Evolutionary conservation across 2,113 vertebrate species (phyloP).

Genomic region (Nothoprocta pentlandii): DNA sequence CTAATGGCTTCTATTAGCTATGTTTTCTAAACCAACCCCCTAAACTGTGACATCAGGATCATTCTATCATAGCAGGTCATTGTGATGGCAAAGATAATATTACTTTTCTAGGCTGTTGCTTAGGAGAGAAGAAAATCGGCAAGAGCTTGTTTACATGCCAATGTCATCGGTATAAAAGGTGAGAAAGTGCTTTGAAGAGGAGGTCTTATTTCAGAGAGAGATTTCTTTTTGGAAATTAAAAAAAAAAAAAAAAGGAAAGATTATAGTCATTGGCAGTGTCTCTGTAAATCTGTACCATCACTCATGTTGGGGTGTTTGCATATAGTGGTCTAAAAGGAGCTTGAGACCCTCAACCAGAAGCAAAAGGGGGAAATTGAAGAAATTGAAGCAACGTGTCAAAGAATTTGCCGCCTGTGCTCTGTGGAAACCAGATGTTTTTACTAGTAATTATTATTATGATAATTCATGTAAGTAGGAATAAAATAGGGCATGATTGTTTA

Average conservation of each 20-base stretch:
- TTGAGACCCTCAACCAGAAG: slow-evolving; percentile 25
- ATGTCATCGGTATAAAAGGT: slow-evolving; percentile 47
- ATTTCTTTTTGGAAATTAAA: neutral
- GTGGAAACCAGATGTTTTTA: slow-evolving; percentile 78
- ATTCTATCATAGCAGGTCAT: neutral
- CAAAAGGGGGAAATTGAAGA: slow-evolving; percentile 47
- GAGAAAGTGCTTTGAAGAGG: slow-evolving; percentile 17
- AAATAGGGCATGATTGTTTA: slow-evolving; percentile 82
- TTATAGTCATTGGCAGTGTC: neutral
- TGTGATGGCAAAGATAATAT: neutral
- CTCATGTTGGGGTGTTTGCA: neutral
- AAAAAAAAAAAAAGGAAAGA: slow-evolving; percentile 1
- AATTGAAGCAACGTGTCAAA: slow-evolving; percentile 53
- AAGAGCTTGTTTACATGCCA: slow-evolving; percentile 43
- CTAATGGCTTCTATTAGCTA: neutral
- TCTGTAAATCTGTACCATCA: slow-evolving; percentile 21
- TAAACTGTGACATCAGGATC: neutral
- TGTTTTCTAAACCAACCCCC: neutral
- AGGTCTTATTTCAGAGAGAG: slow-evolving; percentile 7
- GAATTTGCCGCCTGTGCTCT: slow-evolving; percentile 53
- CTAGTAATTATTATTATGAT: slow-evolving; percentile 81
- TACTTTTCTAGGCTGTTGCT: slow-evolving; percentile 12
- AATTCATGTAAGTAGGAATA: slow-evolving; percentile 82
- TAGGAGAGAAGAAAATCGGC: slow-evolving; percentile 6
- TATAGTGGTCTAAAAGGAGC: slow-evolving; percentile 27